Percentiles rank a stretch among this genome's conserved stretches.
Conservation (phyloP, 2,888 invertebrate genomes). For the Suillia variegata region DNA sequence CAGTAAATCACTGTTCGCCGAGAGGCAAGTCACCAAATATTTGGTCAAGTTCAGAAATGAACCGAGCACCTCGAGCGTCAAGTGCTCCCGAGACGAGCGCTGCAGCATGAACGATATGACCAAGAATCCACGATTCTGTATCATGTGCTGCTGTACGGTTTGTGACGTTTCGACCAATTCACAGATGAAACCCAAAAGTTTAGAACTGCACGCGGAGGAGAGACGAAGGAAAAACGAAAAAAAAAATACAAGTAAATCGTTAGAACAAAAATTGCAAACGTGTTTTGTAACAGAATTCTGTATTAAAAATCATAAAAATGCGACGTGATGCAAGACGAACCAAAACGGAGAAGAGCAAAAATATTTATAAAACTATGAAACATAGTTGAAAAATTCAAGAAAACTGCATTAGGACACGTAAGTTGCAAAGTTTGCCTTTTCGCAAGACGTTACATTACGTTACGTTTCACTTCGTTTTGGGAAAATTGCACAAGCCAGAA, state of each 20-base stretch:
- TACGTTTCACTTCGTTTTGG: too few relatives aligned
- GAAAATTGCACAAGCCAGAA: too few relatives aligned
- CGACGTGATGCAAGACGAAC: background rate
- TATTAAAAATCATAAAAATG: background rate
- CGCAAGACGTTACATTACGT: background rate
- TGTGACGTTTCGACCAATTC: conserved; percentile 96
- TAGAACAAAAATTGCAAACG: background rate
- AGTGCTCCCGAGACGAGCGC: conserved; percentile 88
- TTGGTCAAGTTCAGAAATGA: conserved; percentile 91
- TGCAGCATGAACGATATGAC: conserved; percentile 97
- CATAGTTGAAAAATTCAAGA: background rate
- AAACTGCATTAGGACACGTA: conserved; percentile 1
- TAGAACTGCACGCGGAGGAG: conserved; percentile 70
- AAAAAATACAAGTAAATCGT: background rate
- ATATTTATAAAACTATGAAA: too few relatives aligned
- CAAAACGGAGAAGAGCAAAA: too few relatives aligned
- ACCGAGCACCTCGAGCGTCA: conserved; percentile 91
- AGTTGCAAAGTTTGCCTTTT: background rate
- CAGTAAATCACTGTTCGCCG: conserved; percentile 88
- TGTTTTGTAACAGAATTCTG: background rate
- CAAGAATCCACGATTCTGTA: conserved; percentile 96
- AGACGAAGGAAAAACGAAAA: background rate
- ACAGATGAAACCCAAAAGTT: conserved; percentile 95
- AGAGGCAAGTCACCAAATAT: conserved; percentile 90
- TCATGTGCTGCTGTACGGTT: conserved; percentile 99